Evolutionary conservation across 2,888 invertebrate species (phyloP), one percentile per base, ranked within the genome.

Genomic region (Dascillus cervinus): DNA sequence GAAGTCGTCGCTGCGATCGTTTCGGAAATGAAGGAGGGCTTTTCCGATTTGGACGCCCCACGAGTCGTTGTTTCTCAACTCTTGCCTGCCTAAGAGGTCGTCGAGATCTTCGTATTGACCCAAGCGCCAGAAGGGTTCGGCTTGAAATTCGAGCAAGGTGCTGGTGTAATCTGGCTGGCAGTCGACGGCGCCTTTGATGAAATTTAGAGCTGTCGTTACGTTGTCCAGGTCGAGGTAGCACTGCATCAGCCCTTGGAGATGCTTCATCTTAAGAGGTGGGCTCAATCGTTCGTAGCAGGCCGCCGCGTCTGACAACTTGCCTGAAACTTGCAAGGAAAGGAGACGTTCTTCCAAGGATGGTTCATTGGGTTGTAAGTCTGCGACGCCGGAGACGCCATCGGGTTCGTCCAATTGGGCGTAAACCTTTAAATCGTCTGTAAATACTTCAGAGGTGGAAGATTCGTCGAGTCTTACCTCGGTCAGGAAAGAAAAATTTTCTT

Each of bases 381-480:
- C 71, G 4, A 85, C 78, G 4, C 82, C 94, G 42, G 84, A 79
- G 0, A 95, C 85, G 5, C 89, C 87, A 62, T 96, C 95, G 0
- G 90, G 79, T 58, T 96, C 94, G 59, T 90, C 85, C 39, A 96
- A 61, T 37, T 85, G 73, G 0, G 87, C 84, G 58, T 94, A 94
- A 48, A 95, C 80, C 68, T 88, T 38, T 17, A 50, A 47, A 14
- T 11, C 6, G 10, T 27, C 17, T 20, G 9, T 9, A 17, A n/a
- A n/a, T 12, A 17, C n/a, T n/a, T n/a, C n/a, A n/a, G n/a, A n/a
- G n/a, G n/a, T n/a, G n/a, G n/a, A n/a, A n/a, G n/a, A n/a, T n/a
- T n/a, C n/a, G n/a, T n/a, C n/a, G n/a, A n/a, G n/a, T 8, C 17
- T 11, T 35, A 62, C 60, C 48, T 62, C 82, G 0, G 79, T 76